These are phyloP conservation scores for Enteromius radiatus DNA, from an alignment of 2,797 vertebrate species.

Conservation along the genomic window DNA sequence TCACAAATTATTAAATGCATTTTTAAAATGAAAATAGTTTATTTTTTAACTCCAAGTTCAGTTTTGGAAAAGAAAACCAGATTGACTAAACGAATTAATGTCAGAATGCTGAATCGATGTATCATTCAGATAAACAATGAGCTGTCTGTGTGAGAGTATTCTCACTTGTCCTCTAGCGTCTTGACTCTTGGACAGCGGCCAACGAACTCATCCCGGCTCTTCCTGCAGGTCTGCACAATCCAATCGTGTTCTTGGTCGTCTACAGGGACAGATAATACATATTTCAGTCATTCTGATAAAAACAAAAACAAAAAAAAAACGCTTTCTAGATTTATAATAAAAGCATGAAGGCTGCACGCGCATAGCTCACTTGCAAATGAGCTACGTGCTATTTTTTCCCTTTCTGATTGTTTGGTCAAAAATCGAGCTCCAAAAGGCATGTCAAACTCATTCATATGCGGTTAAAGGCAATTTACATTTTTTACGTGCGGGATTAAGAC, in stretches of 20 bases:
- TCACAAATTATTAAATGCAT: not conserved
- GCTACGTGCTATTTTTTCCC: not conserved
- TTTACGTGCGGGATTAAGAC: slow-evolving; percentile 77
- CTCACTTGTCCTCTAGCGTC: slow-evolving; percentile 24
- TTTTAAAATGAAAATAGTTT: not conserved
- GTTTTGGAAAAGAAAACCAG: not conserved
- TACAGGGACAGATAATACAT: slow-evolving; percentile 65
- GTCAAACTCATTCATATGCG: slow-evolving; percentile 57
- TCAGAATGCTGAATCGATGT: not conserved
- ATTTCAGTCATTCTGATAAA: not conserved
- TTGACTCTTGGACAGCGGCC: slow-evolving; percentile 31
- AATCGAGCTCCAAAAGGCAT: slow-evolving; percentile 47
- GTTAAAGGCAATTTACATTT: slow-evolving; percentile 63
- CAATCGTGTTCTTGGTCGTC: slow-evolving; percentile 89
- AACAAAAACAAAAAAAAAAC: not conserved
- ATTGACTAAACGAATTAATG: not conserved
- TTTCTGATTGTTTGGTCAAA: slow-evolving; percentile 24
- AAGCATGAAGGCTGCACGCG: not conserved
- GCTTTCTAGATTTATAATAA: not conserved
- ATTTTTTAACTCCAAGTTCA: not conserved
- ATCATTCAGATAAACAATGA: not conserved
- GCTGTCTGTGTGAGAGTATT: not conserved
- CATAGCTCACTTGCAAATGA: not conserved
- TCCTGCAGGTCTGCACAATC: slow-evolving; percentile 87
- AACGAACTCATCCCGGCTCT: slow-evolving; percentile 75